Evolutionary conservation across 2,113 vertebrate species (phyloP).

Genomic region (Protomyctophum bolini): DNA sequence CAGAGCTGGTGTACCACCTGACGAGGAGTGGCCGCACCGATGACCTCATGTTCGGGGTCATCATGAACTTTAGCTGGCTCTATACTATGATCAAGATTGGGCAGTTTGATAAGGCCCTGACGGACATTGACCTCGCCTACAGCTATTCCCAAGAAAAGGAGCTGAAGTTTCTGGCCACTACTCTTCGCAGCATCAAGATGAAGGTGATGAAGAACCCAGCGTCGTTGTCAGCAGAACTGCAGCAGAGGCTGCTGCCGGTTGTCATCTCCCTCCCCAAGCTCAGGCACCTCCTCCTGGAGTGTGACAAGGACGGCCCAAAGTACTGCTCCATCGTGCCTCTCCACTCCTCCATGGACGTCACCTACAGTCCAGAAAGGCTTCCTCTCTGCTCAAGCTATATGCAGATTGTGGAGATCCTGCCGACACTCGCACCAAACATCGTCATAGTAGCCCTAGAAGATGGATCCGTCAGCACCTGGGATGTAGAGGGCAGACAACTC

Average conservation of each 20-base stretch:
- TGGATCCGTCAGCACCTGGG: constrained; percentile 97
- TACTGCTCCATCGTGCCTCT: constrained; percentile 98
- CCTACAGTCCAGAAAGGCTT: constrained; percentile 93
- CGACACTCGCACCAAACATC: constrained; percentile 91
- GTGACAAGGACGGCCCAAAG: constrained; percentile 97
- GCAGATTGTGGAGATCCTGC: constrained; percentile 94
- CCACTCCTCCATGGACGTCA: constrained; percentile 98
- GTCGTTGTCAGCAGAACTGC: constrained; percentile 93
- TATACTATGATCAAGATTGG: constrained; percentile 99
- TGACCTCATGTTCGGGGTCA: constrained; percentile 93
- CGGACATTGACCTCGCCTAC: constrained; percentile 94
- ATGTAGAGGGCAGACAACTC: constrained; percentile 91
- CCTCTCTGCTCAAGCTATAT: constrained; percentile 91
- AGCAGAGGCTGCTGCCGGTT: constrained; percentile 95
- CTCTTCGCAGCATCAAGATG: constrained; percentile 89
- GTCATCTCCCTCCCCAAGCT: constrained; percentile 96
- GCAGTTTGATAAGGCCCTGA: constrained; percentile 93
- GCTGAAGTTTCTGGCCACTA: constrained; percentile 93
- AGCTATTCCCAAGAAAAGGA: constrained; percentile 94
- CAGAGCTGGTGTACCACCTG: constrained; percentile 92
- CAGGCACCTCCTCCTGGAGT: constrained; percentile 94
- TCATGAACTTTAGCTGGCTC: constrained; percentile 99
- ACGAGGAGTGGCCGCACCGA: constrained; percentile 92
- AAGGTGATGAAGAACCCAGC: constrained; percentile 92
- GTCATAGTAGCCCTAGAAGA: constrained; percentile 94